These are phyloP conservation scores for Manduca sexta DNA, from an alignment of 1,140 invertebrate genomes.

Conservation along the genomic window DNA sequence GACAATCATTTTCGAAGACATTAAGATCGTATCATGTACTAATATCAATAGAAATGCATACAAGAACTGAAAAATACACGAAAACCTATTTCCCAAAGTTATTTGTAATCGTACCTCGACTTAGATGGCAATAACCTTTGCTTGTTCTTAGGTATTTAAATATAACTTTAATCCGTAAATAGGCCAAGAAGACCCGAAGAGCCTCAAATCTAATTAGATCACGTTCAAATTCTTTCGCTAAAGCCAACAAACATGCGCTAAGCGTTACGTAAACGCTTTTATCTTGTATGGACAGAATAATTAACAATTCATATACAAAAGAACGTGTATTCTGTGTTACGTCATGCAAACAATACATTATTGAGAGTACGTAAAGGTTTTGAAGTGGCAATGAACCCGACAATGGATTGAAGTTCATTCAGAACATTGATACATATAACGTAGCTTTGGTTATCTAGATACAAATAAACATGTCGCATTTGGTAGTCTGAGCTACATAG, in stretches of 20 bases:
- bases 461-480: no score
- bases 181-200: neutral
- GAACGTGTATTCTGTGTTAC: slow-evolving; percentile 17
- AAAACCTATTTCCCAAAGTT: no score
- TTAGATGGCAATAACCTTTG: no score
- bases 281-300: slow-evolving; percentile 16
- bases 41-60: no score
- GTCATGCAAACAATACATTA: slow-evolving; percentile 17
- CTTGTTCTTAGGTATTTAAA: no score
- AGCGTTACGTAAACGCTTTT: slow-evolving; percentile 16
- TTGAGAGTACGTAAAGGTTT: slow-evolving; percentile 11
- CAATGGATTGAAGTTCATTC: neutral
- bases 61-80: no score
- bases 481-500: no score
- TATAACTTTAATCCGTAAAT: no score
- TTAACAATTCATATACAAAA: slow-evolving; percentile 24
- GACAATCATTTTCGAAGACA: no score
- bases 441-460: neutral
- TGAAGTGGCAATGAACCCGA: slow-evolving; percentile 22
- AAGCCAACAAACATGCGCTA: neutral
- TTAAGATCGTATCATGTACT: no score
- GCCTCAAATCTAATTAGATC: neutral
- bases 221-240: slow-evolving; percentile 3
- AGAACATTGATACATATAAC: neutral
- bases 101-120: no score